Conservation (phyloP, 2,888 invertebrate genomes). For the Xestoiulus laeticollis region DNA sequence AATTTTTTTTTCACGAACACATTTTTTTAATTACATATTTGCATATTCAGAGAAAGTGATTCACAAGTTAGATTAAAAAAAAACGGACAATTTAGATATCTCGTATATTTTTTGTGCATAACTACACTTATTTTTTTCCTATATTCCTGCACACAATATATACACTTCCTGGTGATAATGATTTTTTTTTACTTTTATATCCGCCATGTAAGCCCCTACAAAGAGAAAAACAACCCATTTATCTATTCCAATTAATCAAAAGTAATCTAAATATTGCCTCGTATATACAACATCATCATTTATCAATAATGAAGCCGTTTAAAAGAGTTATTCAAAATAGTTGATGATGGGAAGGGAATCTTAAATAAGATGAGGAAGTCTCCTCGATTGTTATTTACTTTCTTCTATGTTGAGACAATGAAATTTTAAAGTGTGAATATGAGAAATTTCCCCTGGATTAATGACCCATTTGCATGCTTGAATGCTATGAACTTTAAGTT, state of each 20-base stretch:
- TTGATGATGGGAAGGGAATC: background rate
- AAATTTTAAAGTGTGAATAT: background rate
- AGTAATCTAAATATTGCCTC: background rate
- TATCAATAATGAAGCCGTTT: background rate
- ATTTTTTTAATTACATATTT: background rate
- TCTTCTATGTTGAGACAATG: background rate
- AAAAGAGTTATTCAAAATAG: background rate
- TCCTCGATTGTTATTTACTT: background rate
- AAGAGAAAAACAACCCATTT: background rate
- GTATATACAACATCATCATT: background rate
- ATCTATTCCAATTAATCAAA: background rate
- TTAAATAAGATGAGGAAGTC: background rate
- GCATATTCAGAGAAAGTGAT: background rate
- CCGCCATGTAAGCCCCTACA: background rate
- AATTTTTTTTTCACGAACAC: background rate
- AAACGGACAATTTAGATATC: background rate
- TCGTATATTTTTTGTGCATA: background rate
- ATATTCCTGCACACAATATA: background rate
- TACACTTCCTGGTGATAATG: background rate
- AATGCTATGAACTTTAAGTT: background rate
- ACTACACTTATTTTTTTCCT: background rate
- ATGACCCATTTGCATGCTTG: background rate
- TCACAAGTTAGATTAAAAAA: conserved; percentile 14
- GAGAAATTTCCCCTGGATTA: conserved; percentile 8
- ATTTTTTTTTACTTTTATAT: background rate